Evolutionary conservation across 2,888 invertebrate genomes (phyloP).

Genomic region (Acanthoscelides obtectus): DNA sequence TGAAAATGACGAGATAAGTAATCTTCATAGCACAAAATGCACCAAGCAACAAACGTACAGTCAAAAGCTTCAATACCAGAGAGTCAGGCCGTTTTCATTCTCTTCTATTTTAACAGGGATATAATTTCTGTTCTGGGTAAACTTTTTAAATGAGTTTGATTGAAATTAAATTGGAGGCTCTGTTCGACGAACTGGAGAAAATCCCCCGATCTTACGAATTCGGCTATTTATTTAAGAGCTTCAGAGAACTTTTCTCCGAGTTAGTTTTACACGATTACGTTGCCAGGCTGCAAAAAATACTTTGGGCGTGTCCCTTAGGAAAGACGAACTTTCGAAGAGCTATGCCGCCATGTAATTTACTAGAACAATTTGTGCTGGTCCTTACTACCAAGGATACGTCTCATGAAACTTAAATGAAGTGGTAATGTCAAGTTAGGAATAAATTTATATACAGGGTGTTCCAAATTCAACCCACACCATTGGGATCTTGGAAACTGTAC

Average conservation of each 20-base stretch:
- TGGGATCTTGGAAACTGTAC: no score
- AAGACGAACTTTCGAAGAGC: background rate
- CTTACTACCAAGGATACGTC: background rate
- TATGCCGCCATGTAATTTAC: background rate
- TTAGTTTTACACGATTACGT: background rate
- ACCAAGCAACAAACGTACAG: no score
- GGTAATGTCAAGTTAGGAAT: background rate
- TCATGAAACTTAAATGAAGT: background rate
- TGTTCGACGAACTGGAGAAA: constrained; percentile 4
- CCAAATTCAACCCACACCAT: background rate
- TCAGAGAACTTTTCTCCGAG: constrained; percentile 1
- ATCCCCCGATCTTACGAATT: background rate
- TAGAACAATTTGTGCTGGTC: background rate
- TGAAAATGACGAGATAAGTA: no score
- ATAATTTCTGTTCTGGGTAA: constrained; percentile 19
- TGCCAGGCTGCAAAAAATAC: background rate
- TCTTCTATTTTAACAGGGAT: constrained; percentile 21
- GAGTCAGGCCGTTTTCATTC: constrained; percentile 4
- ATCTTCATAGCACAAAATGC: no score
- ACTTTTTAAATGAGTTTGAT: constrained; percentile 24
- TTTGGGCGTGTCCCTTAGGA: background rate
- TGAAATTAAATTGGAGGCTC: constrained; percentile 21
- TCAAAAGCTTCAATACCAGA: no score
- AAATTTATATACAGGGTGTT: background rate
- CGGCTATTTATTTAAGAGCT: background rate